Conservation (phyloP, 1,140 invertebrate genomes). For the Acromyrmex echinatior region DNA sequence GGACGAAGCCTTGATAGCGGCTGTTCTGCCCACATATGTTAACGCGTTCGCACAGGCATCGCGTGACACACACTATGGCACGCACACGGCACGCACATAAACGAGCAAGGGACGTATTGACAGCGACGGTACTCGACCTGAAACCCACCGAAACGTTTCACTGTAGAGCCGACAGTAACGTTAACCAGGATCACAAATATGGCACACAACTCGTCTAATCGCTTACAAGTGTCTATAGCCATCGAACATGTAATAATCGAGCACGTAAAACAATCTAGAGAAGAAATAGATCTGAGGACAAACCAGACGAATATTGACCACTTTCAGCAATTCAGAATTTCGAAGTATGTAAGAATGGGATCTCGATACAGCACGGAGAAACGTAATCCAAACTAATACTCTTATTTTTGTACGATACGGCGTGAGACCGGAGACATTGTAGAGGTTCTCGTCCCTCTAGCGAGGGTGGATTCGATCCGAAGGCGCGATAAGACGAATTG, state of each 20-base stretch:
- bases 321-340: not conserved
- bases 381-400: conserved; percentile 31
- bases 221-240: not conserved
- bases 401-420: conserved; percentile 23
- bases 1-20: conserved; percentile 72
- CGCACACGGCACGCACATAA: conserved; percentile 68
- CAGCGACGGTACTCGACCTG: conserved; percentile 59
- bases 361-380: not conserved
- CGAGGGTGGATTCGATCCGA: conserved; percentile 69
- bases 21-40: conserved; percentile 73
- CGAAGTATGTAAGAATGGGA: not conserved
- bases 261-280: not conserved
- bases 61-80: conserved; percentile 65
- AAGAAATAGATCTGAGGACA: not conserved
- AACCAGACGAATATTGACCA: not conserved
- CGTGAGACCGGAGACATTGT: not conserved
- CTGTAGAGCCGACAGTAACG: conserved; percentile 41
- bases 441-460: conserved; percentile 37
- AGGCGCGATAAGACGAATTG: conserved; percentile 68
- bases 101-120: conserved; percentile 62
- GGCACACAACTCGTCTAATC: not conserved
- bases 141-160: conserved; percentile 49
- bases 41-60: conserved; percentile 70
- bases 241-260: not conserved
- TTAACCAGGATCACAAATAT: conserved; percentile 34